Evolutionary conservation across 2,113 vertebrate genomes (phyloP).

Genomic region (Gasterosteus aculeatus): DNA sequence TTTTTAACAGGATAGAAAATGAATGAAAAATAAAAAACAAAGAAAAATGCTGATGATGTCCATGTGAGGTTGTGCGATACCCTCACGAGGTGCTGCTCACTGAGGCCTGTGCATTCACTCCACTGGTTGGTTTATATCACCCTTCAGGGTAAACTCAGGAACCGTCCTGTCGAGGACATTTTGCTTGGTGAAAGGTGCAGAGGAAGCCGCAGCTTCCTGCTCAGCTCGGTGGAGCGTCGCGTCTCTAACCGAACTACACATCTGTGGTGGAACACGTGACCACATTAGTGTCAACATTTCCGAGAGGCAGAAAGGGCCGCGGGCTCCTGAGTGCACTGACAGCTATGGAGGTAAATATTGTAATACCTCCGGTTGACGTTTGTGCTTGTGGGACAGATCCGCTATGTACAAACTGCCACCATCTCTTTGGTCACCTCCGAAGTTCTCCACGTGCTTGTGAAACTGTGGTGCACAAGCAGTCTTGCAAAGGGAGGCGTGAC

Average conservation of each 20-base stretch:
- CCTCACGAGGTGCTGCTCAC: no score
- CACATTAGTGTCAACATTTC: not conserved
- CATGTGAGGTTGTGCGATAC: no score
- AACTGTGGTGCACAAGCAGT: not conserved
- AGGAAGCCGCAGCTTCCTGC: slow-evolving; percentile 6
- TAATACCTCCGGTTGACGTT: not conserved
- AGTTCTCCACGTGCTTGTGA: not conserved
- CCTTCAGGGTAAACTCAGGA: slow-evolving; percentile 5
- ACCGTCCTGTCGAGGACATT: not conserved
- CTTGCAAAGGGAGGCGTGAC: not conserved
- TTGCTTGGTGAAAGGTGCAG: not conserved
- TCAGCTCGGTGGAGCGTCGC: not conserved
- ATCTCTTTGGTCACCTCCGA: no score
- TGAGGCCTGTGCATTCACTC: no score
- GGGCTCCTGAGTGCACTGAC: not conserved
- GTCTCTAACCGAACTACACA: slow-evolving; percentile 6
- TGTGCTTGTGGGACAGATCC: not conserved
- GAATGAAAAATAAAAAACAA: no score
- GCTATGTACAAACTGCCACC: no score
- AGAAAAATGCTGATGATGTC: no score
- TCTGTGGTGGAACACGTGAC: slow-evolving; percentile 13
- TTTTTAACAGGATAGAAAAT: no score
- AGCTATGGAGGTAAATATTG: slow-evolving; percentile 10
- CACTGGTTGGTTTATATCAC: not conserved
- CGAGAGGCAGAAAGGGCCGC: not conserved